phyloP scores from a whole-genome alignment of 2,888 invertebrate species.

The Laothoe populi region DNA sequence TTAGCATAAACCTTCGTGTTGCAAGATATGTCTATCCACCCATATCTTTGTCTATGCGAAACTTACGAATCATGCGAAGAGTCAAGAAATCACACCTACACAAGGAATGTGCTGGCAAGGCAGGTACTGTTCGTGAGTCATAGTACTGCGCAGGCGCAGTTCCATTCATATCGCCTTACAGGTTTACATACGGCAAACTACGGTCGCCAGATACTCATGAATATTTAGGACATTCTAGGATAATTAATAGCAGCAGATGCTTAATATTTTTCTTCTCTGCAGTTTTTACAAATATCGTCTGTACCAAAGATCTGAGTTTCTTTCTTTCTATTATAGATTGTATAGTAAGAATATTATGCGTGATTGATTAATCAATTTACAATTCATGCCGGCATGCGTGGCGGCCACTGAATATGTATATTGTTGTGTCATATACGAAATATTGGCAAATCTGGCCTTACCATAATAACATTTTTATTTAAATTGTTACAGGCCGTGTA shows the following conservation, averaged over 20 bases:
- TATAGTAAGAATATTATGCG: no score
- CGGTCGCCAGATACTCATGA: background rate
- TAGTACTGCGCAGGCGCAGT: constrained; percentile 38
- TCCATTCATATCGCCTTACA: constrained; percentile 25
- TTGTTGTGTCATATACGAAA: background rate
- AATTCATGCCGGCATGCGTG: background rate
- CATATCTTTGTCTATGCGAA: no score
- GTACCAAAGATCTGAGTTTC: no score
- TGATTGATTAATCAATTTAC: background rate
- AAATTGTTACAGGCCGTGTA: background rate
- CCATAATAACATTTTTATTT: background rate
- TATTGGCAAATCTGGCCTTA: background rate
- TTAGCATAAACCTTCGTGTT: no score
- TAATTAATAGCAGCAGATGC: background rate
- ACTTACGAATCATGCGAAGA: background rate
- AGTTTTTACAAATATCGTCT: no score
- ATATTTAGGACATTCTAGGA: no score
- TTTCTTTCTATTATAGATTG: no score
- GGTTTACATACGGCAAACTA: background rate
- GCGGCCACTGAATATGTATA: background rate
- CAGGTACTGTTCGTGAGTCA: constrained; percentile 38
- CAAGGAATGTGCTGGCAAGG: constrained; percentile 9
- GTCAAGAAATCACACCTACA: constrained; percentile 9
- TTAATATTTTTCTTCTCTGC: background rate
- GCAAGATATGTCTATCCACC: no score